These are phyloP conservation scores for Neomicropteryx cornuta DNA, from an alignment of 1,140 invertebrate genomes.

Conservation along the genomic window DNA sequence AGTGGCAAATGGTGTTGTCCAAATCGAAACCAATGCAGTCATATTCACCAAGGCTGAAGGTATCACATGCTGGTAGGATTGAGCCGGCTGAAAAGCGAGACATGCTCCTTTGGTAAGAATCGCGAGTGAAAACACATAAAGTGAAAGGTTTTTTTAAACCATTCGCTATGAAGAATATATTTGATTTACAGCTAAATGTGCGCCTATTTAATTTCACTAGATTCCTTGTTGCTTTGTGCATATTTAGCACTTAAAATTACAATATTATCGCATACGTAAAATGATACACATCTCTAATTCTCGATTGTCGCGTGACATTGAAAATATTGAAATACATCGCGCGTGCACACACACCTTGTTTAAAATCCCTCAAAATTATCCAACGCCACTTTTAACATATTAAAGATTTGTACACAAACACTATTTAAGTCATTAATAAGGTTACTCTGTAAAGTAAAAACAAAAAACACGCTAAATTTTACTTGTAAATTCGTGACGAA, in stretches of 20 bases:
- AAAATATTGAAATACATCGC: no score
- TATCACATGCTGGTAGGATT: slow-evolving; percentile 19
- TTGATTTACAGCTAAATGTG: neutral
- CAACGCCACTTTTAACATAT: no score
- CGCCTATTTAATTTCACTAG: no score
- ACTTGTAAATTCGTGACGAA: no score
- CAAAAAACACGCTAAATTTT: no score
- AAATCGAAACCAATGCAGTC: slow-evolving; percentile 74
- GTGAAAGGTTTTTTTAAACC: neutral
- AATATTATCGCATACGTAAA: neutral
- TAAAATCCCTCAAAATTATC: no score
- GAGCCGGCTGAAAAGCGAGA: slow-evolving; percentile 24
- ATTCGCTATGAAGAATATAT: neutral
- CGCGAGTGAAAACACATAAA: neutral
- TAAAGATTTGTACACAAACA: no score
- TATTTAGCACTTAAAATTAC: neutral
- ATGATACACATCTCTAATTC: neutral
- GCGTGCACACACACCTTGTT: no score
- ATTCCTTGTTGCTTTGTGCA: no score
- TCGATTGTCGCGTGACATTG: no score
- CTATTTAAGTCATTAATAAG: no score
- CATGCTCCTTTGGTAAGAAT: neutral
- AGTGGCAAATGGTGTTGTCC: slow-evolving; percentile 61
- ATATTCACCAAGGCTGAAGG: slow-evolving; percentile 50
- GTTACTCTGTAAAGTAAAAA: no score